A percentile compares a stretch with the other conserved stretches of the same genome.
Evolutionary conservation across 2,113 vertebrate genomes (phyloP).

Genomic region (Xenus cinereus): DNA sequence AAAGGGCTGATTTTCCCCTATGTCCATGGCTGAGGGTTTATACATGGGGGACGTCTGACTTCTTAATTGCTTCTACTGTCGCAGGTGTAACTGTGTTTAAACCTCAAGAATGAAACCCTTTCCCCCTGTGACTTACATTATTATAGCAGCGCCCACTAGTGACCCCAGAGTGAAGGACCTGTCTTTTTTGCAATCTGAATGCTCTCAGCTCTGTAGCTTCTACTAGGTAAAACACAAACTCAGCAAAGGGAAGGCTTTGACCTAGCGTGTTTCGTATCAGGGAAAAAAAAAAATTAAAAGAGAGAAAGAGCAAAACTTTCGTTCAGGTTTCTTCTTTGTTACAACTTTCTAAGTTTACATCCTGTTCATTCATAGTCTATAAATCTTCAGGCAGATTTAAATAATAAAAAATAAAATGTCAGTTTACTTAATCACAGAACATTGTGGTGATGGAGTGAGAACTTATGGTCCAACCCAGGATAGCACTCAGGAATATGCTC

Average conservation of each 20-base stretch:
- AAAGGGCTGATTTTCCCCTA: background rate
- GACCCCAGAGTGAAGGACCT: background rate
- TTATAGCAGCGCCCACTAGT: constrained; percentile 42
- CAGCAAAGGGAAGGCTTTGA: background rate
- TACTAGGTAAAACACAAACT: background rate
- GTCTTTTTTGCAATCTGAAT: background rate
- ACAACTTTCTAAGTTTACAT: background rate
- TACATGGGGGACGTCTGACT: background rate
- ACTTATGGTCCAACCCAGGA: background rate
- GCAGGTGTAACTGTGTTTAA: background rate
- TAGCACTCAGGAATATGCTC: background rate
- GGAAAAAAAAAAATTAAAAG: rapidly evolving
- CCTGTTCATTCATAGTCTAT: rapidly evolving
- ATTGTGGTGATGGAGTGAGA: background rate
- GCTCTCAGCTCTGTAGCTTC: background rate
- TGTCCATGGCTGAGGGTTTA: background rate
- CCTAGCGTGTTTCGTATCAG: background rate
- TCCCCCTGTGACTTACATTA: background rate
- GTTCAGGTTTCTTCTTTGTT: background rate
- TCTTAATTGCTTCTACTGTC: background rate
- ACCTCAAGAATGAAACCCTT: background rate
- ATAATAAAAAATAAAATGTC: background rate
- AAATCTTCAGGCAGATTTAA: background rate
- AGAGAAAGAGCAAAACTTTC: rapidly evolving
- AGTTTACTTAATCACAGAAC: background rate